Percentiles rank a stretch among this genome's conserved stretches.
Evolutionary conservation across 2,797 vertebrate species (phyloP).

Genomic region (Cryptoprocta ferox): DNA sequence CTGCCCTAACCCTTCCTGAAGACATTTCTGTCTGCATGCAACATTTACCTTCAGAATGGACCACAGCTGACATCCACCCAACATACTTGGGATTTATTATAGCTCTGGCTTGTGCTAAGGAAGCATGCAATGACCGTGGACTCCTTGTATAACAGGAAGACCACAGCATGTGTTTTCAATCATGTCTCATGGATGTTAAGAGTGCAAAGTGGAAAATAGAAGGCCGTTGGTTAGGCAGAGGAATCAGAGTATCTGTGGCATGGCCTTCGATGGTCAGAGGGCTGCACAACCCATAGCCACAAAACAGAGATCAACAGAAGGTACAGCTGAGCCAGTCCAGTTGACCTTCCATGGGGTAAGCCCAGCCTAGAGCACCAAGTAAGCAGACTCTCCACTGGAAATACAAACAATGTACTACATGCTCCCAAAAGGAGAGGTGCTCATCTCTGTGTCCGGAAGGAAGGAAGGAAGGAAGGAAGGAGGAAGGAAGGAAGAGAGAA

Average conservation of each 20-base stretch:
- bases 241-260: neutral
- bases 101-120: neutral
- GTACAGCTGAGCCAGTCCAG: neutral
- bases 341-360: neutral
- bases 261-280: neutral
- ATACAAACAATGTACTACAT: neutral
- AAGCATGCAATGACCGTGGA: neutral
- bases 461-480: neutral
- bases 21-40: neutral
- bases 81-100: neutral
- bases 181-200: neutral
- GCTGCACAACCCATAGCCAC: neutral
- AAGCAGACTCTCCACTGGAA: neutral
- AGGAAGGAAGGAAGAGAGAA: too few relatives aligned
- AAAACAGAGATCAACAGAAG: neutral
- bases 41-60: neutral
- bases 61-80: neutral
- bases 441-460: neutral
- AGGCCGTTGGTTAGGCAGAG: neutral
- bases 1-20: neutral
- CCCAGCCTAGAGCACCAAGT: neutral
- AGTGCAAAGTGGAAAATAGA: neutral
- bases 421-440: neutral
- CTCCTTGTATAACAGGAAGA: neutral
- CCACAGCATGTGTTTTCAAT: neutral